Percentiles rank a stretch among this genome's conserved stretches.
phyloP scores from a whole-genome alignment of 2,797 vertebrate species.

The Anas flavirostris region DNA sequence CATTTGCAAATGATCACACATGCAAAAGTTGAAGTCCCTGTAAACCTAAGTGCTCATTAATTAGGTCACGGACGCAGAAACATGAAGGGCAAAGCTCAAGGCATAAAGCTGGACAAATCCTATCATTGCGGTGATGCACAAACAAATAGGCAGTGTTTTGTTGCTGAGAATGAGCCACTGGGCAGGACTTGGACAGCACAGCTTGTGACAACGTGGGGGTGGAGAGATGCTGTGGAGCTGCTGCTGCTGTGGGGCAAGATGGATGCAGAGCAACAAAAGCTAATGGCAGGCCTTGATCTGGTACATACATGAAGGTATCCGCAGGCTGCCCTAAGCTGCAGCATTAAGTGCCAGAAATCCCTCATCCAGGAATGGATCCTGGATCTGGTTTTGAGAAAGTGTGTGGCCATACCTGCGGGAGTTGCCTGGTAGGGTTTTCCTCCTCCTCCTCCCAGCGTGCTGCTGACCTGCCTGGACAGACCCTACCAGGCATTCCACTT shows the following conservation, averaged over 20 bases:
- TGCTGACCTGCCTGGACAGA: not conserved
- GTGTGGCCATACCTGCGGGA: not conserved
- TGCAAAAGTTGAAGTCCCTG: not conserved
- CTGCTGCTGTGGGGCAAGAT: not conserved
- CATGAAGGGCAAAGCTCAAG: not conserved
- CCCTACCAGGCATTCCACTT: not conserved
- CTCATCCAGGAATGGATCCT: not conserved
- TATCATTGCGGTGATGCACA: not conserved
- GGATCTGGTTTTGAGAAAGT: not conserved
- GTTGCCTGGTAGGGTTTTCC: not conserved
- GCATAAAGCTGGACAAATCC: not conserved
- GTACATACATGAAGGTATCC: not conserved
- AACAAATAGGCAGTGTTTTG: not conserved
- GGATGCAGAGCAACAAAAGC: not conserved
- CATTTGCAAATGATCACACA: rapidly evolving
- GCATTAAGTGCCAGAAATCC: not conserved
- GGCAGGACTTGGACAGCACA: not conserved
- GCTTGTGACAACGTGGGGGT: rapidly evolving
- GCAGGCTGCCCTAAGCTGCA: not conserved
- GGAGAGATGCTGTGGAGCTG: not conserved
- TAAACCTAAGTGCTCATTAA: not conserved
- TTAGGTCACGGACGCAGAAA: not conserved
- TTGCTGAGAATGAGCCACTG: not conserved
- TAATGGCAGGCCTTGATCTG: not conserved
- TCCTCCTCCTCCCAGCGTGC: rapidly evolving